Base-by-base conservation (phyloP, 2,113 vertebrate species). In the Ceyx margarethae region DNA sequence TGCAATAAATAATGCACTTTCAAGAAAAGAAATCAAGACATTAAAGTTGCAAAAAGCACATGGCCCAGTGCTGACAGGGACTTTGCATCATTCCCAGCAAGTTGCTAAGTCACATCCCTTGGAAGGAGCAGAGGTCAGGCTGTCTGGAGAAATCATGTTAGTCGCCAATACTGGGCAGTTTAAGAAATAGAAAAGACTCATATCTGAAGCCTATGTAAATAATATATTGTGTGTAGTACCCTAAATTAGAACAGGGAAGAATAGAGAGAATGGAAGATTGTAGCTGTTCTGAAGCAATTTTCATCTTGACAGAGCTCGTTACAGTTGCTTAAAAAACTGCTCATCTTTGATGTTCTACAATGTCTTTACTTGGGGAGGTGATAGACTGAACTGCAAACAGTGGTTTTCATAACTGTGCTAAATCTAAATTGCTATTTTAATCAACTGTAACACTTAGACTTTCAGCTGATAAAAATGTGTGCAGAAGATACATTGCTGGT, bases 371-470 rank as follows among this genome's bases (percentile, higher is more conserved):
- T 92, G 68, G 53, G 79, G 74, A 95, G 73, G 90, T 92, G 94
- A 95, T 72, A 95, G 90, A 92, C 90, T 66, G 58, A 89, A 89
- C 85, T 94, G 71, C 78, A 94, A 94, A 90, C 48, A 77, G 64
- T 82, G 72, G 46, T 82, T 93, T 43, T 93, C 81, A 92, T 89
- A 95, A 77, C 94, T 87, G n/a, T 75, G 56, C 64, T 94, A 91
- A 83, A 94, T 91, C 75, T 82, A 71, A 92, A 92, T 78, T 87
- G 61, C 91, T 96, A 91, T 96, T 96, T 96, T 96, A 93, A 91
- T 89, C 85, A 77, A 61, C 75, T 80, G 18, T 53, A 92, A 53
- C 57, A 67, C 82, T 92, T 89, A 53, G 75, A 81, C 85, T 95
- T 91, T 92, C 82, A 93, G 84, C 68, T 87, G 89, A 89, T 94